phyloP scores from a whole-genome alignment of 2,113 vertebrate species.

The Ceuthmochares aereus region DNA sequence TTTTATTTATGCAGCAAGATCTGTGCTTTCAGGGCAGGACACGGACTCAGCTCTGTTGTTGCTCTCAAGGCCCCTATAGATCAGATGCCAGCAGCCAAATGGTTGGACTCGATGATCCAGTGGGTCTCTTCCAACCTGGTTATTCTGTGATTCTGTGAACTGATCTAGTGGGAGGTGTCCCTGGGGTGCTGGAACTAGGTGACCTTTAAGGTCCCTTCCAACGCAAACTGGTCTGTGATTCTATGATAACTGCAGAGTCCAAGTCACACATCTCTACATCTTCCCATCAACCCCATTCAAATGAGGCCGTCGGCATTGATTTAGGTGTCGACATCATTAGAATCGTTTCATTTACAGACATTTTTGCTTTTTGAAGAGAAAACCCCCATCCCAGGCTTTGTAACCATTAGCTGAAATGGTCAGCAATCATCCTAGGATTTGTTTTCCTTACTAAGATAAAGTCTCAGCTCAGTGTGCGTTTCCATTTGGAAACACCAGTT shows the following conservation, averaged over 20 bases:
- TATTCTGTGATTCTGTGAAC: too few species aligned
- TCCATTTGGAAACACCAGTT: not conserved
- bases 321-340: not conserved
- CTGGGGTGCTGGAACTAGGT: too few species aligned
- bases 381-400: not conserved
- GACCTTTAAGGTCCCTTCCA: too few species aligned
- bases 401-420: not conserved
- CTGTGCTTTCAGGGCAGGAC: not conserved
- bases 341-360: not conserved
- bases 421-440: not conserved
- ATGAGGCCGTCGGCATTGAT: accelerated
- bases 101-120: too few species aligned
- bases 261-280: not conserved
- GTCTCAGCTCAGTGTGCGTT: accelerated
- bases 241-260: not conserved
- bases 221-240: too few species aligned
- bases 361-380: not conserved
- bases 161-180: too few species aligned
- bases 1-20: not conserved
- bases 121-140: too few species aligned
- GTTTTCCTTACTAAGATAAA: not conserved
- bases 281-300: accelerated
- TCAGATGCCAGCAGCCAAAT: not conserved
- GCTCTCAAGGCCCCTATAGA: accelerated
- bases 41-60: not conserved